Evolutionary conservation across 2,113 vertebrate species (phyloP), one percentile per base, ranked within the genome.

Genomic region (Chroicocephalus ridibundus): DNA sequence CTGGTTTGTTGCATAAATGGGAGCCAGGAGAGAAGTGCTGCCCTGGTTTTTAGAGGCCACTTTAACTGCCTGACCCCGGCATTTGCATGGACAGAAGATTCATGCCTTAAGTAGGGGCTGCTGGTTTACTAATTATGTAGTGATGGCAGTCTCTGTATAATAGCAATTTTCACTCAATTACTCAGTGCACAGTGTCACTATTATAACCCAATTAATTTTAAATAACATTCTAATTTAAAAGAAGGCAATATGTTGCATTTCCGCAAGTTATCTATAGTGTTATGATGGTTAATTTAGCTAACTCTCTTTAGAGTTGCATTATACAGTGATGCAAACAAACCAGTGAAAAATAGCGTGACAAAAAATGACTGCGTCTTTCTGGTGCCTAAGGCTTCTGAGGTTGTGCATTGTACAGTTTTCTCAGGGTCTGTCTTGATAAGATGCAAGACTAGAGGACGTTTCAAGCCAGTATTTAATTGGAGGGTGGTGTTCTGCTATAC

Each of bases 141-240:
- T 36, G 68, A 93, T 85, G 79, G 91, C 92, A 94, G 66, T 44
- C 76, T 68, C 86, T 61, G 79, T 55, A 26, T 44, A 94, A 86
- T 21, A 82, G 95, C 93, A 90, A 90, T 95, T 94, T 79, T 84
- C 92, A 90, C 66, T 96, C 96, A 91, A 76, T 97, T 95, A 93
- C 87, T 88, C 70, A 68, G 66, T 80, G 94, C 96, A 84, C 51
- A 57, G 82, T 89, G 93, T 85, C 95, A 94, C 84, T 87, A 38
- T 82, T 93, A 95, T 76, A 95, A 85, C 66, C 60, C 89, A 94
- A 88, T 94, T 96, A 94, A 92, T 96, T 96, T 85, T 31, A 72
- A 95, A 91, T 94, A 96, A 31, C 55, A 58, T 96, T 96, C 82
- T 88, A 81, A 75, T 95, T 93, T 93, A 86, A 86, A 92, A 89